Conservation (phyloP, 2,797 vertebrate genomes). For the Bovichtus diacanthus region DNA sequence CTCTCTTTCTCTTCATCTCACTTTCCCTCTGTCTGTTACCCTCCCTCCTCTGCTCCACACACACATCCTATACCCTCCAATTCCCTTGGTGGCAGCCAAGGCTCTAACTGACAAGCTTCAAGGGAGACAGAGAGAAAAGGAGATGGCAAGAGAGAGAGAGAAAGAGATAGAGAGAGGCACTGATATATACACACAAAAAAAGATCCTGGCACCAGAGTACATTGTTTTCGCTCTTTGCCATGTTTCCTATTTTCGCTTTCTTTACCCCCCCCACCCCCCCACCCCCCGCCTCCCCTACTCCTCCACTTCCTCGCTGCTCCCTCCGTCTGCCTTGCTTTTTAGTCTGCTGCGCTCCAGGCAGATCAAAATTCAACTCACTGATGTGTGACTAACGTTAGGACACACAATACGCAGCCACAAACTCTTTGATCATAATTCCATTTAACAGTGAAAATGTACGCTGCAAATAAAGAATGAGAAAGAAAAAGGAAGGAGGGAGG, state of each 20-base stretch:
- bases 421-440: constrained; percentile 86
- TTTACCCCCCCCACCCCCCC: constrained; percentile 44
- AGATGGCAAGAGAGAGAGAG: constrained; percentile 48
- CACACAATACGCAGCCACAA: constrained; percentile 79
- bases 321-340: constrained; percentile 73
- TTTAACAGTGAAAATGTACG: constrained; percentile 82
- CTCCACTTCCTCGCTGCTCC: constrained; percentile 52
- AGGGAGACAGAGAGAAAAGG: constrained; percentile 67
- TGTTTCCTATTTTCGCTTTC: constrained; percentile 75
- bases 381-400: constrained; percentile 84
- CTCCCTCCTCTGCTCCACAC: constrained; percentile 50
- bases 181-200: constrained; percentile 49
- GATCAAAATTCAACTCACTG: constrained; percentile 82
- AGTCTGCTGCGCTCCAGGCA: constrained; percentile 77
- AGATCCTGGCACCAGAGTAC: constrained; percentile 70
- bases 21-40: constrained; percentile 54
- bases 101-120: constrained; percentile 77
- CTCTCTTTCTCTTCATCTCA: constrained; percentile 33
- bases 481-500: constrained; percentile 20
- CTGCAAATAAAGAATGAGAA: constrained; percentile 72
- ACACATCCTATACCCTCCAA: constrained; percentile 67
- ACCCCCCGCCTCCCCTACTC: constrained; percentile 32
- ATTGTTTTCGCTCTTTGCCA: constrained; percentile 75
- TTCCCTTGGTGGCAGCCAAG: constrained; percentile 72
- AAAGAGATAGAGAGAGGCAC: constrained; percentile 48